Evolutionary conservation across 2,888 invertebrate species (phyloP).

Genomic region (Lagria hirta): DNA sequence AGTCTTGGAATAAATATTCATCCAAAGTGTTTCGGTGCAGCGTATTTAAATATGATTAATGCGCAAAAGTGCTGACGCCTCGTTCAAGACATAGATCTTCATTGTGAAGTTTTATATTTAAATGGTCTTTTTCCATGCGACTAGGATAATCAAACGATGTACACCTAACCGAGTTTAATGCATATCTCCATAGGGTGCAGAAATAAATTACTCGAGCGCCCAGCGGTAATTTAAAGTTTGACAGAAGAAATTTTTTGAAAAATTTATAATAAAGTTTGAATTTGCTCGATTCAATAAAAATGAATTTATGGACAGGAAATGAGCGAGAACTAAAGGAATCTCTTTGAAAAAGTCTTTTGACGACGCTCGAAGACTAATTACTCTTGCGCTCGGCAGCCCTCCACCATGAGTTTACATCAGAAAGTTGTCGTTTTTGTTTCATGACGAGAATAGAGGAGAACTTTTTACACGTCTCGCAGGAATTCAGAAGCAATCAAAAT

Average conservation of each 20-base stretch:
- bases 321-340: constrained; percentile 11
- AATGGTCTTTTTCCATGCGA: constrained; percentile 23
- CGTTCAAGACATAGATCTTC: constrained; percentile 27
- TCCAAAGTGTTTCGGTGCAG: constrained; percentile 9
- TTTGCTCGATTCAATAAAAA: constrained; percentile 33
- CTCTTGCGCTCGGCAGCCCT: constrained; percentile 15
- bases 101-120: constrained; percentile 29
- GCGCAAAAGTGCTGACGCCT: constrained; percentile 22
- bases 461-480: constrained; percentile 42
- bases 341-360: constrained; percentile 8
- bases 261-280: constrained; percentile 33
- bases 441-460: constrained; percentile 34
- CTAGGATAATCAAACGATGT: constrained; percentile 24
- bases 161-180: constrained; percentile 27
- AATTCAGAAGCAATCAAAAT: constrained; percentile 48
- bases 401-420: constrained; percentile 38
- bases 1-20: constrained; percentile 16
- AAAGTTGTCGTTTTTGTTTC: constrained; percentile 42
- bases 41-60: constrained; percentile 28
- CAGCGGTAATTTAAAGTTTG: constrained; percentile 34
- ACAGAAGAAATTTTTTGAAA: constrained; percentile 31
- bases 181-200: constrained; percentile 30
- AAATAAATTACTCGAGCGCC: constrained; percentile 25
- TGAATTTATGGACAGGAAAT: constrained; percentile 31
- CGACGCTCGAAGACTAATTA: constrained; percentile 14